Evolutionary conservation across 2,113 vertebrate species (phyloP), one percentile per base, ranked within the genome.

Genomic region (Sander lucioperca): DNA sequence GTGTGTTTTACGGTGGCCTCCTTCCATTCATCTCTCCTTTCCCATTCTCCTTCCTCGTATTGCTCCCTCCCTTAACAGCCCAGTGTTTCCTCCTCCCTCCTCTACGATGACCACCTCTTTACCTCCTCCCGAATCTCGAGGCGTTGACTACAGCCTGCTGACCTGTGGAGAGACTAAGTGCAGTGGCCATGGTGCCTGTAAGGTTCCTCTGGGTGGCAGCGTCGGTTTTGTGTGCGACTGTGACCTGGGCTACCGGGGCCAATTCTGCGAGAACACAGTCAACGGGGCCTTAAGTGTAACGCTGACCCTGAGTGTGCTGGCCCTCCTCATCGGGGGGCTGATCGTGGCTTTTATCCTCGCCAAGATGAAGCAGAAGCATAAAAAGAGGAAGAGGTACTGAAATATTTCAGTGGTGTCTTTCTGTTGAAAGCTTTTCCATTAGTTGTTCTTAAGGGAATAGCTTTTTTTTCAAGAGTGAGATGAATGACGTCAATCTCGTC

Each of bases 221-320:
- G 65, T 66, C 0, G 39, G 1, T 7, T 76, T 94, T 5, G 93
- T 27, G 0, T 99, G 97, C 30, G 87, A 93, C 10, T 99, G 97
- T 0, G 36, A 88, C 3, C 77, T 95, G 82, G 97, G 95, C 50
- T 97, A 97, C 23, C 81, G 3, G 0, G 96, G 97, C 0, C 69
- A 95, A 21, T 92, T 72, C 89, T 99, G 97, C 0, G 85, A 96
- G 4, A 86, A 93, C 25, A 94, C 92, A 0, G 91, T 96, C 59
- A 95, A 94, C 27, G 91, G 94, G 43, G 82, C 93, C 0, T 6
- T 94, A 0, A 93, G 85, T 0, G 6, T 95, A 3, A 94, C 96
- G 0, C 81, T 94, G 33, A 91, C 91, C 6, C 70, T 98, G 14
- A 91, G 96, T 1, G 87, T 93, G 4, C 50, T 96, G 0, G 88